phyloP scores from a whole-genome alignment of 1,140 invertebrate genomes.

The Argopecten irradians region DNA sequence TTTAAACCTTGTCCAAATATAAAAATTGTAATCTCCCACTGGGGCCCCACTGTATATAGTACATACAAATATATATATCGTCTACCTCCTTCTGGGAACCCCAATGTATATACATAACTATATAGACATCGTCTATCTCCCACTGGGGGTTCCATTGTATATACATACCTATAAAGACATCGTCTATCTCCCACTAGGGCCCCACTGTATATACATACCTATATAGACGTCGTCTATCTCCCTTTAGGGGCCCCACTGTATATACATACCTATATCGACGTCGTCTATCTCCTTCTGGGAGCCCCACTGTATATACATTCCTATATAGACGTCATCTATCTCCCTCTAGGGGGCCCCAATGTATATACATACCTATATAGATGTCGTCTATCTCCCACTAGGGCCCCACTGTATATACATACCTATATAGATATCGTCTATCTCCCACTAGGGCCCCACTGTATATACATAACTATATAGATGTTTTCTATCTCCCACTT shows the following conservation, averaged over 20 bases:
- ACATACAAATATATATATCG: neutral
- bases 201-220: neutral
- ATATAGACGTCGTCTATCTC: neutral
- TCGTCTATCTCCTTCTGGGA: no score
- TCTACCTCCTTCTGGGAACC: neutral
- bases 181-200: no score
- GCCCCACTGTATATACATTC: no score
- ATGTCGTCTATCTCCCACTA: no score
- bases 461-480: constrained; percentile 69
- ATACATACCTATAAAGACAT: constrained; percentile 33
- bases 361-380: no score
- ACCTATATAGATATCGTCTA: neutral
- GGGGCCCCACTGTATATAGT: neutral
- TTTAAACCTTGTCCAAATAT: no score
- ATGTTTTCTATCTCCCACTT: constrained; percentile 77
- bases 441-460: no score
- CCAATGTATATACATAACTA: constrained; percentile 60
- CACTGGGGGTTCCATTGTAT: constrained; percentile 67
- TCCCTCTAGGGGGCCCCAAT: neutral
- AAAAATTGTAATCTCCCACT: no score
- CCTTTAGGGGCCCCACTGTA: no score
- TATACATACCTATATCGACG: no score
- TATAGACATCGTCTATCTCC: constrained; percentile 77
- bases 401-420: neutral
- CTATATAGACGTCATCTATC: no score